phyloP scores from a whole-genome alignment of 1,140 invertebrate species.

The Cyrtorhinus lividipennis region DNA sequence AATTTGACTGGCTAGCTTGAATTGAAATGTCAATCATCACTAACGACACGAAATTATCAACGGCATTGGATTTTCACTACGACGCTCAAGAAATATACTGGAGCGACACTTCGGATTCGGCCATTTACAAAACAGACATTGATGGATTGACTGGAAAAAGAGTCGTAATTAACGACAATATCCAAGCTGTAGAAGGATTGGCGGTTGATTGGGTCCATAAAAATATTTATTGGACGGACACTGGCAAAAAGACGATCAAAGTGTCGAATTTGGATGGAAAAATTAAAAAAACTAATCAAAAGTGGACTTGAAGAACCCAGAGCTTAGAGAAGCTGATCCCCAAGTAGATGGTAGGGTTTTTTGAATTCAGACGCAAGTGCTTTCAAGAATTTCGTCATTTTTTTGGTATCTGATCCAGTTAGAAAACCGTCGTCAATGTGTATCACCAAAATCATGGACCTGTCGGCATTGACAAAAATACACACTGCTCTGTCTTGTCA shows the following conservation, averaged over 20 bases:
- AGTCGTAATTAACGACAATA: constrained; percentile 49
- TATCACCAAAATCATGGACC: too few species aligned
- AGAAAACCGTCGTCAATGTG: too few species aligned
- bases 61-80: constrained; percentile 79
- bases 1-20: too few species aligned
- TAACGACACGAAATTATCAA: constrained; percentile 71
- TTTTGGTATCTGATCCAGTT: too few species aligned
- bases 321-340: too few species aligned
- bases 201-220: constrained; percentile 95
- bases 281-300: constrained; percentile 71
- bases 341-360: too few species aligned
- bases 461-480: too few species aligned
- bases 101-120: constrained; percentile 84
- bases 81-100: constrained; percentile 84
- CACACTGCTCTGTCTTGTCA: too few species aligned
- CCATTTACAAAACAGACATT: constrained; percentile 69
- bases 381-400: too few species aligned
- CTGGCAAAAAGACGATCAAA: constrained; percentile 74
- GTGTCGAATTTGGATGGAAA: constrained; percentile 72
- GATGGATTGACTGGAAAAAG: constrained; percentile 69
- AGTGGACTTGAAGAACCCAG: constrained; percentile 79
- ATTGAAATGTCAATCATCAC: constrained; percentile 73
- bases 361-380: too few species aligned
- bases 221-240: constrained; percentile 92
- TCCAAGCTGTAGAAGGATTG: constrained; percentile 62